Evolutionary conservation across 2,113 vertebrate species (phyloP).

Genomic region (Oncorhynchus gorbuscha): DNA sequence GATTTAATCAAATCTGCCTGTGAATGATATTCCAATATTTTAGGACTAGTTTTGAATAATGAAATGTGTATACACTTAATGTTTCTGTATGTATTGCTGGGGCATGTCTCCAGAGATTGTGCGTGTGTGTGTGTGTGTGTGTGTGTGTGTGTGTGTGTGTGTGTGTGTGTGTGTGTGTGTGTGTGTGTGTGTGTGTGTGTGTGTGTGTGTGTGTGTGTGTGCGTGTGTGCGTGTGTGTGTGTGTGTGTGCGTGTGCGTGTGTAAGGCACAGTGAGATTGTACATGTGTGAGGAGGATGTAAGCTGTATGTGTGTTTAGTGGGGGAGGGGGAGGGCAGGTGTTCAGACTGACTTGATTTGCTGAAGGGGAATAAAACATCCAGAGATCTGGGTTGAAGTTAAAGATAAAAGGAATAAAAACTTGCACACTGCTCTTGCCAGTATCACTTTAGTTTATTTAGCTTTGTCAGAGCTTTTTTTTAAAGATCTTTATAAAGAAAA

Average conservation of each 20-base stretch:
- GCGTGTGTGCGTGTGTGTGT: no score
- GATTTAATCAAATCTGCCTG: background rate
- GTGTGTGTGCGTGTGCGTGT: no score
- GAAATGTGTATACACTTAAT: no score
- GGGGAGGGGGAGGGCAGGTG: constrained; percentile 71
- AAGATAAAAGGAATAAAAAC: constrained; percentile 3
- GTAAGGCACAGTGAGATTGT: constrained; percentile 17
- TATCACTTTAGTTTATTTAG: no score
- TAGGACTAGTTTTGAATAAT: background rate
- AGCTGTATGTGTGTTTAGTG: constrained; percentile 37
- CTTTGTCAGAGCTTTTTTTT: background rate
- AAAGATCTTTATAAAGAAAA: constrained; percentile 32
- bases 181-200: constrained; percentile 7
- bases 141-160: no score
- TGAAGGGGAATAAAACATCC: constrained; percentile 38
- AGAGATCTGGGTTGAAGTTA: constrained; percentile 40
- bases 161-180: no score
- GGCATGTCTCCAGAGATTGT: no score
- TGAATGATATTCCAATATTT: constrained; percentile 4
- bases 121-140: constrained; percentile 7
- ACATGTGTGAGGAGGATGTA: constrained; percentile 39
- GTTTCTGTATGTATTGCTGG: no score
- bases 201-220: no score
- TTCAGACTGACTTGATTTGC: constrained; percentile 59
- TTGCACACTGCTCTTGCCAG: no score